Evolutionary conservation across 2,113 vertebrate species (phyloP).

Genomic region (Lagenorhynchus albirostris): DNA sequence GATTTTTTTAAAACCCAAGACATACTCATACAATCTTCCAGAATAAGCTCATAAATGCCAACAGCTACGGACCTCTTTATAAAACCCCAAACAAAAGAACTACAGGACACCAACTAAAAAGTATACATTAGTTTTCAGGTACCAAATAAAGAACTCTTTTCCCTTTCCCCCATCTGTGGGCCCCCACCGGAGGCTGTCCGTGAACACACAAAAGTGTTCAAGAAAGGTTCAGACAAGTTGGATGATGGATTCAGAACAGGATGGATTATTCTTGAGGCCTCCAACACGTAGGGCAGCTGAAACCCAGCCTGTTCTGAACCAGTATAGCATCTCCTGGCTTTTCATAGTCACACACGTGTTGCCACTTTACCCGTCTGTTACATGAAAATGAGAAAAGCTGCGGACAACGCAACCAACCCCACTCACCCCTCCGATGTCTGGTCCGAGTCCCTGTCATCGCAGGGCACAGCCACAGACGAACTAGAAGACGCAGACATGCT

Average conservation of each 20-base stretch:
- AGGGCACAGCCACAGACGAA: neutral
- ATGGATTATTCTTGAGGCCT: neutral
- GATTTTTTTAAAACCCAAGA: neutral
- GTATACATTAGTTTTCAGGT: neutral
- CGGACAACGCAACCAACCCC: neutral
- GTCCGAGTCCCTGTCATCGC: neutral
- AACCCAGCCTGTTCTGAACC: neutral
- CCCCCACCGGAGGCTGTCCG: neutral
- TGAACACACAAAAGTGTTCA: neutral
- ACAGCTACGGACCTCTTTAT: neutral
- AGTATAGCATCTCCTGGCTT: neutral
- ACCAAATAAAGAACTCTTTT: neutral
- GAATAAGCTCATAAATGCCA: neutral
- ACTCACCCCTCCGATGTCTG: slow-evolving; percentile 58
- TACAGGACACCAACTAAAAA: neutral
- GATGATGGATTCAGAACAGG: neutral
- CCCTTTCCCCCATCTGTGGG: neutral
- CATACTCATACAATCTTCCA: neutral
- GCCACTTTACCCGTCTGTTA: neutral
- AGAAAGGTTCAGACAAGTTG: neutral
- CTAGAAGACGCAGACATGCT: neutral
- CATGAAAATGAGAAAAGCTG: neutral
- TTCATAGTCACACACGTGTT: neutral
- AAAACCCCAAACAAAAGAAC: neutral
- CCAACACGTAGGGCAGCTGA: neutral